Conservation (phyloP, 2,797 vertebrate genomes). For the Discoglossus pictus region DNA sequence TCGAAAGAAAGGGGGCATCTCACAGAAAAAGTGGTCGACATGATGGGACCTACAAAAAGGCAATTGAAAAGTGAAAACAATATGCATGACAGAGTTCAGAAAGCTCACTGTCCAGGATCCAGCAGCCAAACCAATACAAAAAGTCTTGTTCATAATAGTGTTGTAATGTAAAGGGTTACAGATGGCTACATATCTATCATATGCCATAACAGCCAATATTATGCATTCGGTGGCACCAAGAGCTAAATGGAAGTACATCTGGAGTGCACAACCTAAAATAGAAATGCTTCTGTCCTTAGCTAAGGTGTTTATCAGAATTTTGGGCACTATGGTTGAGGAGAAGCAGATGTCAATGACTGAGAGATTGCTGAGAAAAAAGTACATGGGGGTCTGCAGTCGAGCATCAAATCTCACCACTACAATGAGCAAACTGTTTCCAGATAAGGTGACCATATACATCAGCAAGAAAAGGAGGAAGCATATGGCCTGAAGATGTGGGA, state of each 20-base stretch:
- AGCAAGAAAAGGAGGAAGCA: neutral
- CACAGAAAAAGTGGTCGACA: conserved; percentile 29
- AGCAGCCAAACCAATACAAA: conserved; percentile 3
- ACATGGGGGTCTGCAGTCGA: conserved; percentile 34
- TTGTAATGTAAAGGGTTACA: conserved; percentile 15
- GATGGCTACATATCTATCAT: conserved; percentile 24
- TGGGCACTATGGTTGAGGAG: conserved; percentile 18
- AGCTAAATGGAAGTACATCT: conserved; percentile 30
- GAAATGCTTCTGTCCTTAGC: conserved; percentile 17
- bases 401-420: neutral
- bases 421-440: conserved; percentile 24
- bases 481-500: neutral
- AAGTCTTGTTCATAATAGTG: conserved; percentile 2
- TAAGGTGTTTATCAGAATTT: conserved; percentile 2
- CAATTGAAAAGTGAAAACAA: conserved; percentile 7
- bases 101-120: conserved; percentile 7
- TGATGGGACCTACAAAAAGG: conserved; percentile 19
- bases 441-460: conserved; percentile 25
- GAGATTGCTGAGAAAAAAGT: conserved; percentile 29
- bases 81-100: conserved; percentile 8
- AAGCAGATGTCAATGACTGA: conserved; percentile 27
- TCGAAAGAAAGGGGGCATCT: conserved; percentile 18
- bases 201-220: conserved; percentile 23
- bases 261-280: conserved; percentile 12
- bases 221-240: conserved; percentile 20